These are phyloP conservation scores for Dicycla oo DNA, from an alignment of 2,888 invertebrate species.

Conservation along the genomic window DNA sequence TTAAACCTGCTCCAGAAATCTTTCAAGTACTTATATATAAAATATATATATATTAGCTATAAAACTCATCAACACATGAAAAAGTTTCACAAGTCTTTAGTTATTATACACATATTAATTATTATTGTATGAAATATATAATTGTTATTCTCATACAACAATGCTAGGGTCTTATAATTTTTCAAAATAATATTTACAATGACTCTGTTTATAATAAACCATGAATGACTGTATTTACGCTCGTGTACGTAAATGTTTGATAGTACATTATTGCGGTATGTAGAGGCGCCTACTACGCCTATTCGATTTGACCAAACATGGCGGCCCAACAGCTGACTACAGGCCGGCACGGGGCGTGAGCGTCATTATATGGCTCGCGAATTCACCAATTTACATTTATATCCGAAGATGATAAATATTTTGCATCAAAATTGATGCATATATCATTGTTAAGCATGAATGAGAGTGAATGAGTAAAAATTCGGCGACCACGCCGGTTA, in stretches of 20 bases:
- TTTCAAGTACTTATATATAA: not conserved
- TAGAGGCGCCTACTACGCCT: constrained; percentile 88
- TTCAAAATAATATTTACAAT: constrained; percentile 17
- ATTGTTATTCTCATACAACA: not conserved
- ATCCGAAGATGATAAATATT: constrained; percentile 27
- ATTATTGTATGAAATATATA: constrained; percentile 5
- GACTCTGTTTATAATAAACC: constrained; percentile 52
- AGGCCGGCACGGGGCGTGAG: constrained; percentile 87
- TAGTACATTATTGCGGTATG: constrained; percentile 77
- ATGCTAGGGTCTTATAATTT: not conserved
- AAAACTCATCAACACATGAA: constrained; percentile 3
- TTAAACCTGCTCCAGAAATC: not conserved
- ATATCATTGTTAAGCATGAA: constrained; percentile 9
- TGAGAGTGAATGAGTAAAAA: constrained; percentile 58
- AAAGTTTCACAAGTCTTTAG: not conserved
- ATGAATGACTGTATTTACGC: constrained; percentile 77
- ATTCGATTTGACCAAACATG: constrained; percentile 89
- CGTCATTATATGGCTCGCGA: constrained; percentile 80
- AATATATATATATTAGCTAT: not conserved
- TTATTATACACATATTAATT: not conserved
- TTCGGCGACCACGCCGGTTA: constrained; percentile 87
- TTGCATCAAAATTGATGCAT: constrained; percentile 3
- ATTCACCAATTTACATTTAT: constrained; percentile 58
- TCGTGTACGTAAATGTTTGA: constrained; percentile 75
- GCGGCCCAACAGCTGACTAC: constrained; percentile 91